Base-by-base conservation (phyloP, 1,140 invertebrate species). In the Drosophila parvula region DNA sequence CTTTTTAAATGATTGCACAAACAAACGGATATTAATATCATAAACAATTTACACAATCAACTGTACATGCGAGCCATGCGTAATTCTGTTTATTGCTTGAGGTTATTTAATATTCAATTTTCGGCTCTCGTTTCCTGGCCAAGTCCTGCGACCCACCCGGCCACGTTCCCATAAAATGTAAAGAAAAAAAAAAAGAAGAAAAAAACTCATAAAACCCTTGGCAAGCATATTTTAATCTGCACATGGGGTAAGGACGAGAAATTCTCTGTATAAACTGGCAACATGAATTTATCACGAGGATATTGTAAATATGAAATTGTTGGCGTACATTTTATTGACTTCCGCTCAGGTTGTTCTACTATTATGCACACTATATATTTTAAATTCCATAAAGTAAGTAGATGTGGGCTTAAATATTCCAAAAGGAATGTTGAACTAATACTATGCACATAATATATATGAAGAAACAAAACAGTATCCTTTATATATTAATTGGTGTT, bases 1-100 rank as follows among this genome's bases (percentile, higher is more conserved):
- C 81, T 59, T 71, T 83, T 67, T 73, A 76, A 79, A 84, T 73
- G 70, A 73, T 73, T 71, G 58, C 81, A 62, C 77, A 79, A 69
- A 69, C 77, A 77, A 83, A 47, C 81, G 81, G 81, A 83, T 83
- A 83, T 84, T 83, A 83, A 84, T 84, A 70, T 83, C 65, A 83
- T 76, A 63, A 80, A 80, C 81, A 84, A 83, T 83, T 83, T 67
- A 71, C 64, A 75, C 74, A 47, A 51, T 44, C 36, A 65, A 40
- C 27, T 76, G 41, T 40, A 57, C 11, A 40, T 36, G 43, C 32
- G 22, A 12, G 28, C 47, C 36, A 28, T 59, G 44, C 61, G 44
- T 59, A 62, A 75, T 75, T 44, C 43, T 73, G 61, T 79, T 79
- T 79, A 53, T 64, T 74, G 41, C 67, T 71, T 59, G 53, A 38